Base-by-base conservation (phyloP, 2,888 invertebrate species). In the Heteromyza rotundicornis region DNA sequence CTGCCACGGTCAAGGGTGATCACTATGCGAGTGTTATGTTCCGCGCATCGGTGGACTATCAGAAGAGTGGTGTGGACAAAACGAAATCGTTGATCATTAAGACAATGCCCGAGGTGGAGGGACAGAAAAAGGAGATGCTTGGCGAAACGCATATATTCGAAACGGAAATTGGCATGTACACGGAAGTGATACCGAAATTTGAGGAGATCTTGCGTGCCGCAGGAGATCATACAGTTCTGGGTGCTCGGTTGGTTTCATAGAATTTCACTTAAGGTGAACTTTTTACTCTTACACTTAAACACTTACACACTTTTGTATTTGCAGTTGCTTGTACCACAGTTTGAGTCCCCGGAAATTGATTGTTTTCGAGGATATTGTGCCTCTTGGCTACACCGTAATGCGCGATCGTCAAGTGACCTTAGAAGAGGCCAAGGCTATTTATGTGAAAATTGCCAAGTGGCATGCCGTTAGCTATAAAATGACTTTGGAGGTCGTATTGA, bases 141-240 rank as follows among this genome's bases (percentile, higher is more conserved):
- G 62, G 27, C 0, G 67, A 71, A 2, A 59, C 68, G 0, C 53
- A 58, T 8, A 63, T 77, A 20, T 80, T 80, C 19, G 60, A 67
- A 62, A 32, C n/a, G 10, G 80, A 80, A 69, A 72, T 74, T 17
- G 64, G 63, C 2, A 77, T 80, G 75, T 80, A 77, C 51, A 67
- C 71, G 1, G 61, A 76, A 56, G 68, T 74, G 0, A 62, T 80
- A 23, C 79, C 79, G 1, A 70, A 72, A 56, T 73, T 79, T 44
- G 72, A 79, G 59, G 68, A 64, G 1, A 57, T 62, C 12, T 40
- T 64, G 19, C 51, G 61, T 2, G 35, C 17, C n/a, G 35, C 57
- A 3, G 61, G 61, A 2, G 64, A 64, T 56, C 50, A 62, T 2
- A 64, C 65, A 1, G 32, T 49, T 10, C 49, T 64, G 7, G 35